A percentile compares a stretch with the other conserved stretches of the same genome.
phyloP scores from a whole-genome alignment of 92 coral and sea anemone species.

The Ricordea florida region DNA sequence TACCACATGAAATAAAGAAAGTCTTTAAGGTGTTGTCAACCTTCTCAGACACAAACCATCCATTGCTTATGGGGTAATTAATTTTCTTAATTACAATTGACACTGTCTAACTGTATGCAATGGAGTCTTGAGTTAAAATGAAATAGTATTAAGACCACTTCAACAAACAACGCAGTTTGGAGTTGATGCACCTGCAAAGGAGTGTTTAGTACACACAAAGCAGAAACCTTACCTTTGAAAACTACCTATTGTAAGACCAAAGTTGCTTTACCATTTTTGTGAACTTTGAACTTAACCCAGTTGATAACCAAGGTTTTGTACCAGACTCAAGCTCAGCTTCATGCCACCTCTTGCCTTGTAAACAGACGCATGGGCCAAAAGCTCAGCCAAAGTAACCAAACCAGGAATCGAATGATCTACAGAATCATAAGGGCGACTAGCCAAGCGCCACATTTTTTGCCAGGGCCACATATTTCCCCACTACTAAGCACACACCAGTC shows the following conservation, averaged over 20 bases:
- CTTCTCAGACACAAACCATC: too few relatives aligned
- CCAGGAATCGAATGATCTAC: conserved; percentile 51
- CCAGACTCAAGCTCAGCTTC: conserved; percentile 22
- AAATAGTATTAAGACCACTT: too few relatives aligned
- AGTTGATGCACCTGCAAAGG: too few relatives aligned
- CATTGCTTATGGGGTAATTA: too few relatives aligned
- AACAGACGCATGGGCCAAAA: conserved; percentile 12
- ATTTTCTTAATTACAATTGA: too few relatives aligned
- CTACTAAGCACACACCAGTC: conserved; percentile 41
- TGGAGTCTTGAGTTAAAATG: too few relatives aligned
- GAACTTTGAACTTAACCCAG: conserved; percentile 17
- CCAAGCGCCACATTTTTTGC: conserved; percentile 47
- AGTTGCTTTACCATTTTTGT: conserved; percentile 1
- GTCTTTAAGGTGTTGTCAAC: too few relatives aligned
- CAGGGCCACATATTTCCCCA: conserved; percentile 34
- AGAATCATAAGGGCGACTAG: conserved; percentile 32
- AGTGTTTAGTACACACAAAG: neutral
- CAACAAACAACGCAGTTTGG: too few relatives aligned
- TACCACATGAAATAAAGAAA: too few relatives aligned
- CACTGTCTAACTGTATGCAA: too few relatives aligned
- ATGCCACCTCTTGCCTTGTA: too few relatives aligned
- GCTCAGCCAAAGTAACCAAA: conserved; percentile 45
- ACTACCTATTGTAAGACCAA: conserved; percentile 41
- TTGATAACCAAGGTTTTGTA: conserved; percentile 38
- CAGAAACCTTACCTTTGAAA: conserved; percentile 26